Conservation (phyloP, 2,113 vertebrate genomes). For the Hirundichthys speculiger region DNA sequence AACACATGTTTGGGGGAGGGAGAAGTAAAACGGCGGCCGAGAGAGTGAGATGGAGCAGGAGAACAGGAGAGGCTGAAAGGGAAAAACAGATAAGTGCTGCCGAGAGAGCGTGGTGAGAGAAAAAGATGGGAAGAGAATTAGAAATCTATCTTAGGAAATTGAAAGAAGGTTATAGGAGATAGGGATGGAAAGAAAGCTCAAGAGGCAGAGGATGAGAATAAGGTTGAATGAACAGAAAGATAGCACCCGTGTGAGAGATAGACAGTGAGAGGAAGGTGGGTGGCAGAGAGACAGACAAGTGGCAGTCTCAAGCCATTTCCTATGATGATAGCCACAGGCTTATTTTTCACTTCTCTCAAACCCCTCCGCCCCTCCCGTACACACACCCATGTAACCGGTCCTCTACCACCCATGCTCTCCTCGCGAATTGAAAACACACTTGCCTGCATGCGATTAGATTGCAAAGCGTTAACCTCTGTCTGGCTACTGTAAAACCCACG, state of each 20-base stretch:
- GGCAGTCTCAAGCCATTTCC: constrained; percentile 71
- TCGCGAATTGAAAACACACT: constrained; percentile 11
- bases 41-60: constrained; percentile 21
- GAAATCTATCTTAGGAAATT: constrained; percentile 38
- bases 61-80: constrained; percentile 13
- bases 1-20: not conserved
- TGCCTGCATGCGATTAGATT: constrained; percentile 50
- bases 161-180: constrained; percentile 34
- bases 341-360: constrained; percentile 56
- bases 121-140: constrained; percentile 37
- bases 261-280: constrained; percentile 47
- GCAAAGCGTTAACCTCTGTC: constrained; percentile 59
- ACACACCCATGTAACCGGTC: constrained; percentile 20
- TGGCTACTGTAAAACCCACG: constrained; percentile 52
- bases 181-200: constrained; percentile 37
- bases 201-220: constrained; percentile 45
- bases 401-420: constrained; percentile 30
- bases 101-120: constrained; percentile 10
- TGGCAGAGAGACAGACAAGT: constrained; percentile 58
- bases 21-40: constrained; percentile 1
- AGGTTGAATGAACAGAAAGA: constrained; percentile 57
- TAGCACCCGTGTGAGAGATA: constrained; percentile 38
- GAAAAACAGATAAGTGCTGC: constrained; percentile 40
- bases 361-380: not conserved
- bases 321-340: constrained; percentile 74